Evolutionary conservation across 2,888 invertebrate genomes (phyloP), one percentile per base, ranked within the genome.

Genomic region (Drosophila fungiperda): DNA sequence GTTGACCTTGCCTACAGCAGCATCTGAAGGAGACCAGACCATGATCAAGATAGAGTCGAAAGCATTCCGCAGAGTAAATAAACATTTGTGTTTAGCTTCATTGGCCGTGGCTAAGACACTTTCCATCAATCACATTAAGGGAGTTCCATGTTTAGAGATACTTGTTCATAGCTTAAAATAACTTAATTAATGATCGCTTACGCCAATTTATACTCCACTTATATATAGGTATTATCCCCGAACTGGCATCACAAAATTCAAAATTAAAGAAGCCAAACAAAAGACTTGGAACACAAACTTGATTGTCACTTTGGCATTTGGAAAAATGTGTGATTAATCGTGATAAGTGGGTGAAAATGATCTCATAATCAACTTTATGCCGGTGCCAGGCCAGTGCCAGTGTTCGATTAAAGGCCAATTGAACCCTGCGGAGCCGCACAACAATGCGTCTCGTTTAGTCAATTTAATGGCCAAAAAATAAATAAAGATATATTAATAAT

Each of bases 321-420:
- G 42, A 15, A 57, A 29, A 57, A 20, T 20, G 6, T 23, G 69
- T 38, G 38, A 33, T 65, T 65, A 50, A 65, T 50, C 49, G 33
- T n/a, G 26, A 69, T 20, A 40, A 38, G 70, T 38, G 26, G 55
- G 38, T 57, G 48, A 23, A 66, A 58, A 71, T 68, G 68, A 68
- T 70, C 72, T 68, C 68, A 68, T 68, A 60, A 68, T 52, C 72
- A 38, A 40, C 15, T 68, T 48, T 33, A 15, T 38, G 26, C 52
- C 15, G 45, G 29, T 53, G 35, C 26, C 59, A 26, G 26, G 26
- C 52, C 15, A 26, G 0, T 29, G 29, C 29, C 29, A 29, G 29
- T 29, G 54, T 38, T 61, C 77, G 75, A 80, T 76, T 57, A 77
- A 80, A 66, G 71, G 49, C 66, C 77, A 80, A 77, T 77, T 77